These are phyloP conservation scores for Podarcis cretensis DNA, from an alignment of 2,113 vertebrate species.

Conservation along the genomic window DNA sequence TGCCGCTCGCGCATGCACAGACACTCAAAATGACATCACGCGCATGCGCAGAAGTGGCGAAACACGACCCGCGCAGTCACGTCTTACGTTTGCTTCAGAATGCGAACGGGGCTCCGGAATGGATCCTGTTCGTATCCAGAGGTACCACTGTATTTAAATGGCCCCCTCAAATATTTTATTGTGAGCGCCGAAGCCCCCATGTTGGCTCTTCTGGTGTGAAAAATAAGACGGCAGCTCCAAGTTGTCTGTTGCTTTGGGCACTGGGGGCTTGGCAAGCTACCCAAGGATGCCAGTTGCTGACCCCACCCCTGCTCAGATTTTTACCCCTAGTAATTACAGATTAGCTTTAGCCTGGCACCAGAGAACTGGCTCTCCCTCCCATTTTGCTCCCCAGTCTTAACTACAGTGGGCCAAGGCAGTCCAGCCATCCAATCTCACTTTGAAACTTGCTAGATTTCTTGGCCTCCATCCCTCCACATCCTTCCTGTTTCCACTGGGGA, in stretches of 20 bases:
- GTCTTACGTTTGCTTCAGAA: too few species aligned
- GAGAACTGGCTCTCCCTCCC: background rate
- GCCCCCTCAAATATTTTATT: too few species aligned
- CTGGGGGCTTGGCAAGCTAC: background rate
- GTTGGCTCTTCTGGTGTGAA: background rate
- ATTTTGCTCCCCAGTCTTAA: background rate
- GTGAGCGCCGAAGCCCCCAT: too few species aligned
- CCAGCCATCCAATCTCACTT: background rate
- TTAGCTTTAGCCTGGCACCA: background rate
- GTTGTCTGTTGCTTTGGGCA: background rate
- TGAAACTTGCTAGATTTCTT: constrained; percentile 2
- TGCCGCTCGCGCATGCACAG: too few species aligned
- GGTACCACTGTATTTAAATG: too few species aligned
- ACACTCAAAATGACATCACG: too few species aligned
- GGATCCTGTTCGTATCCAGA: too few species aligned
- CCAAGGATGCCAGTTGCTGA: background rate
- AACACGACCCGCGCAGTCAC: too few species aligned
- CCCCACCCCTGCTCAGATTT: background rate
- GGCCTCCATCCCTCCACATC: background rate
- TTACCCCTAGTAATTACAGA: too few species aligned
- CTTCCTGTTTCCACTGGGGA: constrained; percentile 31
- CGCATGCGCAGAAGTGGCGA: too few species aligned
- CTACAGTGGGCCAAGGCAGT: background rate
- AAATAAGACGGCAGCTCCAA: background rate
- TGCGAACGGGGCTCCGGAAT: too few species aligned